A percentile compares a stretch with the other conserved stretches of the same genome.
These are phyloP conservation scores for Cotesia congregata DNA, from an alignment of 2,888 invertebrate species.

Conservation along the genomic window DNA sequence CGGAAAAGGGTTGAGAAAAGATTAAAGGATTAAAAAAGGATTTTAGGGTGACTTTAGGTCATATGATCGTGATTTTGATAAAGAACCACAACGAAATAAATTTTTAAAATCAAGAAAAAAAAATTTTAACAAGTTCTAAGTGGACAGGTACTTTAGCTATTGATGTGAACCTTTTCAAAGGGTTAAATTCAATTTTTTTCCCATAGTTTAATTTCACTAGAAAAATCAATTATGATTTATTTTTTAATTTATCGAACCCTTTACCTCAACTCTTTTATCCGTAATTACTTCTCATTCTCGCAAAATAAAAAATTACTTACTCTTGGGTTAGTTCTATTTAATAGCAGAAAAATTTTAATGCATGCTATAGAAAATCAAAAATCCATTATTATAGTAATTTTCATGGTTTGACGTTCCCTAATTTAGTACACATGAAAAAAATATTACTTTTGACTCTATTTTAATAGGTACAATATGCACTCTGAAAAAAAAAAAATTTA, in stretches of 20 bases:
- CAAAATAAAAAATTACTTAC: neutral
- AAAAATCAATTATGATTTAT: conserved; percentile 27
- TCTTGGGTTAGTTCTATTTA: no score
- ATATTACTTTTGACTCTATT: no score
- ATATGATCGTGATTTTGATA: conserved; percentile 34
- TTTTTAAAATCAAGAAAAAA: conserved; percentile 34
- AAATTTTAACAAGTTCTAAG: neutral
- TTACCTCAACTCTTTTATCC: neutral
- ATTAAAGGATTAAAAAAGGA: conserved; percentile 24
- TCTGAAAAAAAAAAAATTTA: no score
- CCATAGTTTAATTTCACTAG: neutral
- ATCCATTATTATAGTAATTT: no score
- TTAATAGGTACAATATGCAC: no score
- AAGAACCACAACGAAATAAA: conserved; percentile 34
- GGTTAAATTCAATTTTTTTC: conserved; percentile 32
- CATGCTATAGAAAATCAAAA: no score
- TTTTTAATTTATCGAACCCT: conserved; percentile 16
- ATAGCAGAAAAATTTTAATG: no score
- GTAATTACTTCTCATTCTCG: neutral
- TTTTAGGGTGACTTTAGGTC: conserved; percentile 30
- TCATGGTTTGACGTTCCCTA: no score
- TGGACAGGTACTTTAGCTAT: conserved; percentile 32
- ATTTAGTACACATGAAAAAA: no score
- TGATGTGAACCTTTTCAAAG: conserved; percentile 21
- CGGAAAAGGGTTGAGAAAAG: conserved; percentile 42